Percentiles rank a stretch among this genome's conserved stretches.
These are phyloP conservation scores for Nematopogon swammerdamellus DNA, from an alignment of 2,888 invertebrate genomes.

Conservation along the genomic window DNA sequence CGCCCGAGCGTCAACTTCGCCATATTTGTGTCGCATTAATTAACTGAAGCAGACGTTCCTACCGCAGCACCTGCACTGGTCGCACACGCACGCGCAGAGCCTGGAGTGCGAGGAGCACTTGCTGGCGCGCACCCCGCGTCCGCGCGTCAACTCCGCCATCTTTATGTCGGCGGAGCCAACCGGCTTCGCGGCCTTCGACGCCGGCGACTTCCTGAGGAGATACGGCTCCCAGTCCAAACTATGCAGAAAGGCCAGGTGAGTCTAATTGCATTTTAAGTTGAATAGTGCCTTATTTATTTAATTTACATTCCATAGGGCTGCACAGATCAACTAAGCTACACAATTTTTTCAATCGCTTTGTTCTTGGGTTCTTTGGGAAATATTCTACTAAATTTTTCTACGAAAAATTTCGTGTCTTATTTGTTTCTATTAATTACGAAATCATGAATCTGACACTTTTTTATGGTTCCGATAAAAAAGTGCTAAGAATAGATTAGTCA, in stretches of 20 bases:
- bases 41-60: too few species aligned
- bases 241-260: slow-evolving; percentile 72
- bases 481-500: too few species aligned
- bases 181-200: slow-evolving; percentile 74
- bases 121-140: slow-evolving; percentile 60
- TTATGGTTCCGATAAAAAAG: too few species aligned
- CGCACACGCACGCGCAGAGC: slow-evolving; percentile 64
- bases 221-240: slow-evolving; percentile 78
- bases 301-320: too few species aligned
- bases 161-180: slow-evolving; percentile 74
- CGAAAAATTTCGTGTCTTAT: too few species aligned
- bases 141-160: slow-evolving; percentile 82
- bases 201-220: slow-evolving; percentile 74
- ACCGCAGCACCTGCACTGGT: slow-evolving; percentile 70
- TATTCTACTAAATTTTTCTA: too few species aligned
- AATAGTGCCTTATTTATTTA: too few species aligned
- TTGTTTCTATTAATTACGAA: too few species aligned
- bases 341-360: too few species aligned
- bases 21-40: slow-evolving; percentile 74
- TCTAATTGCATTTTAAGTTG: background rate
- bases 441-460: too few species aligned
- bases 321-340: too few species aligned
- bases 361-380: too few species aligned
- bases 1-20: slow-evolving; percentile 82
- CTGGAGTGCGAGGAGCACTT: slow-evolving; percentile 60